Conservation (phyloP, 2,797 vertebrate genomes). For the Tragelaphus oryx region DNA sequence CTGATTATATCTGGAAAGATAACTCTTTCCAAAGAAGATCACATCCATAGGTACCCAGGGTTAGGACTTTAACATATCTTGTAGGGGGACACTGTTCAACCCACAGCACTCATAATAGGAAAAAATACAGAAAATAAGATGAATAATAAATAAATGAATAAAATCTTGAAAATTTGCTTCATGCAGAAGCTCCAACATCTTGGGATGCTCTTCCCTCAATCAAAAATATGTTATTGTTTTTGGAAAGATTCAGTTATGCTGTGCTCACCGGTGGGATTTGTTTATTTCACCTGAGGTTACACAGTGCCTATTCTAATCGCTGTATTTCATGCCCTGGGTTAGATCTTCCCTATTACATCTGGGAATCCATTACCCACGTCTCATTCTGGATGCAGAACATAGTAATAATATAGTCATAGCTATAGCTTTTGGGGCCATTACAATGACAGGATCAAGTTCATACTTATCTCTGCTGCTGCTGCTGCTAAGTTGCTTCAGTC, state of each 20-base stretch:
- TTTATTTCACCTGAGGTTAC: background rate
- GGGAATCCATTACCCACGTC: rapidly evolving
- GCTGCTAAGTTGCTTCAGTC: too few species aligned
- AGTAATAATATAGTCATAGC: background rate
- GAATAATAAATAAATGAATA: background rate
- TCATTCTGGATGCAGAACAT: background rate
- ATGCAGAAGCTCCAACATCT: background rate
- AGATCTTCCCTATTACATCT: background rate
- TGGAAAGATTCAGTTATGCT: background rate
- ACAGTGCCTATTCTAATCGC: rapidly evolving
- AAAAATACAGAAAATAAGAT: background rate
- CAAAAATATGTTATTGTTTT: background rate
- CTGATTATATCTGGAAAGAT: background rate
- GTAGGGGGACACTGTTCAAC: background rate
- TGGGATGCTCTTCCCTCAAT: background rate
- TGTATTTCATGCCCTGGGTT: background rate
- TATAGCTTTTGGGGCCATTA: rapidly evolving
- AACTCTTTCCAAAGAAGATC: background rate
- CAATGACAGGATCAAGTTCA: background rate
- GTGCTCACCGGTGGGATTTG: background rate
- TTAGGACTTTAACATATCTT: background rate
- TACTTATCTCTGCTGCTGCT: background rate
- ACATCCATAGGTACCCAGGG: too few species aligned
- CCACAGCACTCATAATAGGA: background rate
- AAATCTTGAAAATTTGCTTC: background rate